Base-by-base conservation (phyloP, 2,888 invertebrate genomes). In the Merodon equestris region DNA sequence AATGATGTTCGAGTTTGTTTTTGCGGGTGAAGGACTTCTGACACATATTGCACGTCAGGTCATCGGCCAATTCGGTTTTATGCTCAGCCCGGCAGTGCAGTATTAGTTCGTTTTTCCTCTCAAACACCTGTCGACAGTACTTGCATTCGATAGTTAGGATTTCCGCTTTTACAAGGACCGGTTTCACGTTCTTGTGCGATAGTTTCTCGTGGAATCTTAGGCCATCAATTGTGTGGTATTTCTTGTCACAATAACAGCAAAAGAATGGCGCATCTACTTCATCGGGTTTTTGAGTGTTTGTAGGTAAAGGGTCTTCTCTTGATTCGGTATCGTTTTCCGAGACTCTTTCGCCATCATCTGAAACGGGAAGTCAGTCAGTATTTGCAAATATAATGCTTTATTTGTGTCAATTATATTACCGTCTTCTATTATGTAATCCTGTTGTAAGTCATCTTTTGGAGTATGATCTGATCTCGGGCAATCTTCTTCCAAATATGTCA, bases 181-280 rank as follows among this genome's bases (percentile, higher is more conserved):
- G 66, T 10, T 70, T 54, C 1, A 19, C 4, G 7, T 67, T 89
- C 90, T 90, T 90, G 89, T 90, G 91, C 89, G 90, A 88, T 87
- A 90, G 73, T 75, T 84, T 84, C 71, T 76, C 84, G 34, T 82
- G 82, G 9, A 82, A 18, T 4, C n/a, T 18, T 1, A 82, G 12
- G 0, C 81, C 82, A 27, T 48, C 56, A 0, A 9, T 10, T 0
- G 82, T 82, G 18, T 77, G 57, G 42, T 74, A 82, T 14, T 47
- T 71, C 12, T 81, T 82, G 2, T 51, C 44, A 45, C 82, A 82
- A n/a, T 66, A 58, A 27, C 45, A 70, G 9, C 82, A 82, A 4
- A 15, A 4, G 1, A 47, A 45, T 2, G 47, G 14, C 13, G 50
- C 14, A 42, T 50, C 42, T 42, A 42, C 53, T 13, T 13, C 47